Base-by-base conservation (phyloP, 2,113 vertebrate species). In the Antennarius striatus region DNA sequence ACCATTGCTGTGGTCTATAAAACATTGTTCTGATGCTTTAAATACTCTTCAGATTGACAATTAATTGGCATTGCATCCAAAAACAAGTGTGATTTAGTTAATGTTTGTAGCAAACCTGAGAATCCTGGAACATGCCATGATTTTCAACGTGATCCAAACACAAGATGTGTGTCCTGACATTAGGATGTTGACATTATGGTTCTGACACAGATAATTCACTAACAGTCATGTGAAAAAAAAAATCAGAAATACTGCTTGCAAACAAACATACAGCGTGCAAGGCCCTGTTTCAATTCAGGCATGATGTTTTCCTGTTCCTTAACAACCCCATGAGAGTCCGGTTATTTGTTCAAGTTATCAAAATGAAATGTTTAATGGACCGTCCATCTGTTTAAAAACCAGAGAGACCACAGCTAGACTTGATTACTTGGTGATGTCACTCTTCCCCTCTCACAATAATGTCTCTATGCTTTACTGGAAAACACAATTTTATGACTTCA, bases 161-260 rank as follows among this genome's bases (percentile, higher is more conserved):
- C 22, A 11, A 10, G 56, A 49, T 45, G 56, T 6, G 12, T 49
- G 66, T 54, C 67, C 58, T n/a, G 49, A 80, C 68, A 59, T 50
- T 10, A 60, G 61, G 74, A 75, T 66, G 57, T 43, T 36, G 36
- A 56, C 62, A 64, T 62, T 49, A 43, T 51, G 58, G 36, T 4
- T 53, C 50, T 47, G 52, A 69, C 54, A 39, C 16, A 7, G 49
- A 54, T 55, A 40, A 50, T 63, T 61, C 16, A 56, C 49, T 56
- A 32, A 15, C 40, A 28, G 61, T 78, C 83, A 80, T 68, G 61
- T 86, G 86, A 28, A 80, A 73, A 90, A 90, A 86, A 73, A 46
- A 73, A 88, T 88, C 80, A 84, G 49, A 66, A 43, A 76, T 63
- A 48, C 63, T 46, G 54, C 42, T 50, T 56, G 75, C 55, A 67